phyloP scores from a whole-genome alignment of 2,113 vertebrate genomes.

The Aptenodytes patagonicus region DNA sequence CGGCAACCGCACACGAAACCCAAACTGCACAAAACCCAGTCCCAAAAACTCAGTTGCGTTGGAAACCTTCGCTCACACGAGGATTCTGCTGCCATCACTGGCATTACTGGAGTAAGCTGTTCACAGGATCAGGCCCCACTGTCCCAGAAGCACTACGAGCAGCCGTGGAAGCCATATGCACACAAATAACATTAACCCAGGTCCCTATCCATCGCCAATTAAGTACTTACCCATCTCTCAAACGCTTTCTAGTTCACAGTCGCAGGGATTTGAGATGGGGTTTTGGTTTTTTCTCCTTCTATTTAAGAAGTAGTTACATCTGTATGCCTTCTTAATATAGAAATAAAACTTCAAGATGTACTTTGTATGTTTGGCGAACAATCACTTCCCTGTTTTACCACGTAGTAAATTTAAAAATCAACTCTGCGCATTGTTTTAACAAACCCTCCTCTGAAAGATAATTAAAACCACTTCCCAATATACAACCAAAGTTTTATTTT shows the following conservation, averaged over 20 bases:
- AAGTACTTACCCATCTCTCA: not conserved
- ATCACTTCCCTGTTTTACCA: conserved; percentile 38
- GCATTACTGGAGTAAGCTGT: not conserved
- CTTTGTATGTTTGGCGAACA: conserved; percentile 37
- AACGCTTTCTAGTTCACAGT: not conserved
- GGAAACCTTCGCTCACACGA: not conserved
- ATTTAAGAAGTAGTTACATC: conserved; percentile 29
- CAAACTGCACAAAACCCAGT: not conserved
- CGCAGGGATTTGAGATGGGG: not conserved
- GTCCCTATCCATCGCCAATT: not conserved
- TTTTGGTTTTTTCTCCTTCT: not conserved
- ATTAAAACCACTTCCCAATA: conserved; percentile 80
- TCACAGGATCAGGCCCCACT: not conserved
- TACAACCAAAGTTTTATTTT: conserved; percentile 82
- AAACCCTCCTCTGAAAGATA: conserved; percentile 69
- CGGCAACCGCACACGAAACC: fast-evolving
- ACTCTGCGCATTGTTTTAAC: conserved; percentile 44
- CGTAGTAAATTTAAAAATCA: conserved; percentile 52
- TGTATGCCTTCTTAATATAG: conserved; percentile 18
- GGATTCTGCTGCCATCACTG: not conserved
- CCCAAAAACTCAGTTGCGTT: fast-evolving
- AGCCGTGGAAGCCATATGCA: conserved; percentile 8
- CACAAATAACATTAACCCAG: not conserved
- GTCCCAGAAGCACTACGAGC: not conserved
- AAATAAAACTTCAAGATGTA: conserved; percentile 51